A percentile compares a stretch with the other conserved stretches of the same genome.
These are phyloP conservation scores for Hedychridium roseum DNA, from an alignment of 2,888 invertebrate genomes.

Conservation along the genomic window DNA sequence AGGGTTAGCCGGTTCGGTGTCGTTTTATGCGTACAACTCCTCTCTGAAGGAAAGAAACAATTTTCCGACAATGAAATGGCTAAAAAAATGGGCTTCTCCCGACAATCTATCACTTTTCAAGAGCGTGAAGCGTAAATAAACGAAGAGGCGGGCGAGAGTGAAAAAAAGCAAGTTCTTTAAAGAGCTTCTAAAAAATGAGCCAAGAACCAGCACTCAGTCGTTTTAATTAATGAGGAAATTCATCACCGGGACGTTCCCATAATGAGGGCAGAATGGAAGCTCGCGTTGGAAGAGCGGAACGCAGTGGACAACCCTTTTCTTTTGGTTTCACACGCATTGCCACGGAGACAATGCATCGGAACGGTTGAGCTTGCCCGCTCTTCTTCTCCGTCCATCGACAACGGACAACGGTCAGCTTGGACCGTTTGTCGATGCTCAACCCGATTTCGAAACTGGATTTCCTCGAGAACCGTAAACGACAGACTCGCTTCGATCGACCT, in stretches of 20 bases:
- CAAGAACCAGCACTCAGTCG: constrained; percentile 18
- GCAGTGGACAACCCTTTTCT: constrained; percentile 25
- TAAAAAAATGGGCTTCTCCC: neutral
- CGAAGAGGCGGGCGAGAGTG: constrained; percentile 8
- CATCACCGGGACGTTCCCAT: constrained; percentile 32
- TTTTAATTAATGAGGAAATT: constrained; percentile 32
- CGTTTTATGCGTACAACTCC: too few relatives aligned
- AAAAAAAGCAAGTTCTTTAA: constrained; percentile 17
- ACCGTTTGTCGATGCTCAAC: constrained; percentile 58
- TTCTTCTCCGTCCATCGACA: constrained; percentile 10
- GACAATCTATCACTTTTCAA: neutral
- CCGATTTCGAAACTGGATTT: constrained; percentile 62
- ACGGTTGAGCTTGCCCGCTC: constrained; percentile 36
- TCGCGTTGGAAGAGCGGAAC: constrained; percentile 9
- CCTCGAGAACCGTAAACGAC: too few relatives aligned
- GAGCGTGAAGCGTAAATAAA: too few relatives aligned
- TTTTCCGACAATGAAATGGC: constrained; percentile 15
- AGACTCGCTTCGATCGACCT: too few relatives aligned
- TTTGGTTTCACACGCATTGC: constrained; percentile 14
- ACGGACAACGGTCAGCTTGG: constrained; percentile 51
- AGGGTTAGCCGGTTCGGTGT: too few relatives aligned
- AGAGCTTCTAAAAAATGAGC: constrained; percentile 23
- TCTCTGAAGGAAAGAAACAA: neutral
- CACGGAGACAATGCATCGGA: constrained; percentile 39
- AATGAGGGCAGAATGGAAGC: constrained; percentile 20